These are phyloP conservation scores for Brachyopa scutellaris DNA, from an alignment of 2,888 invertebrate genomes.

Conservation along the genomic window DNA sequence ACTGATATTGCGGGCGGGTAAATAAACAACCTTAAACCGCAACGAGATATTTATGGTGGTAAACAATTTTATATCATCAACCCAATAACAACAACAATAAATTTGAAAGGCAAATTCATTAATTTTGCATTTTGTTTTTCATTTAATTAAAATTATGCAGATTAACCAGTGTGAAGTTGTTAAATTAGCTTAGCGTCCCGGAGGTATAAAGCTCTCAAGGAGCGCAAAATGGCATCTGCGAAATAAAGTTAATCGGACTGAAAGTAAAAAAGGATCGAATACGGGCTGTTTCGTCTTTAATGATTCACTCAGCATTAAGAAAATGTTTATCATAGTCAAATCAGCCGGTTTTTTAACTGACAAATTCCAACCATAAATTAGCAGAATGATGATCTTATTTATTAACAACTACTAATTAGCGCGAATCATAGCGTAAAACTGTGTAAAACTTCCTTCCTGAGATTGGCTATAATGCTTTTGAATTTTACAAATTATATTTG, in stretches of 20 bases:
- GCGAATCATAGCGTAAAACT: not conserved
- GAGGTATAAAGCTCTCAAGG: too few relatives aligned
- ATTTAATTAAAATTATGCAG: constrained; percentile 5
- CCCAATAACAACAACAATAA: not conserved
- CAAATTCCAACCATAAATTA: not conserved
- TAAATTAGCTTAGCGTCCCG: not conserved
- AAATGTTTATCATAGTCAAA: too few relatives aligned
- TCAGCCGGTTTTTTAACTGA: too few relatives aligned
- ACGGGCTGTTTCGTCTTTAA: too few relatives aligned
- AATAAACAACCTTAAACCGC: not conserved
- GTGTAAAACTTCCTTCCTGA: not conserved
- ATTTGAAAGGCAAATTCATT: not conserved
- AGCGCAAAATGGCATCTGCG: too few relatives aligned
- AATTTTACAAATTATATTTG: too few relatives aligned
- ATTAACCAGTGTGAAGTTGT: not conserved
- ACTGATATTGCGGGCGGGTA: not conserved
- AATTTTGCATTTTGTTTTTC: not conserved
- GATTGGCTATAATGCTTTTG: too few relatives aligned
- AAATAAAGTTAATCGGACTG: too few relatives aligned
- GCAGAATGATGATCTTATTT: not conserved
- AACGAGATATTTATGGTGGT: constrained; percentile 4
- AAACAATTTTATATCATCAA: constrained; percentile 25
- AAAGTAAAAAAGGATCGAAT: too few relatives aligned
- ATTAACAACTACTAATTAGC: not conserved
- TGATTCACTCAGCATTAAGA: too few relatives aligned